Base-by-base conservation (phyloP, 2,888 invertebrate genomes). In the Camponotus fellah region DNA sequence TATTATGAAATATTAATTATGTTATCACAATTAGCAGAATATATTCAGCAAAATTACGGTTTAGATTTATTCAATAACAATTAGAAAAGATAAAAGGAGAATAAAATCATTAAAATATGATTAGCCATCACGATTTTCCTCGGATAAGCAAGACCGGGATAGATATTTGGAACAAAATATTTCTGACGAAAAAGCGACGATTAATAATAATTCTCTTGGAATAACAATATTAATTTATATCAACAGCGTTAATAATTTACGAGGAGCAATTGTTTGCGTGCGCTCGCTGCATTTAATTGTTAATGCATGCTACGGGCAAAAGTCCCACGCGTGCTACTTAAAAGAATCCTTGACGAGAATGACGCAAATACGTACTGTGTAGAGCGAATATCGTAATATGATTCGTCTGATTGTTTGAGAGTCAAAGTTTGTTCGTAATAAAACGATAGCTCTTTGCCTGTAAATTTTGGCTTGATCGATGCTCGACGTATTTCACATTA, bases 301-400 rank as follows among this genome's bases (percentile, higher is more conserved):
- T 60, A 79, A 79, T 60, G 71, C 60, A 60, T 21, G 69, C 60
- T 60, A 56, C 21, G 71, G 32, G 21, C 58, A 79, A 79, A 79
- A 79, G 60, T 60, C 34, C 26, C 71, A 60, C 71, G 79, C 58
- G 71, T 21, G 71, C 34, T 79, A 49, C 69, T 79, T 79, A 69
- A 79, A 71, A 34, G 76, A 68, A 84, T 84, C 84, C 58, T 79
- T 71, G 72, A 43, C 71, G 17, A 17, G 60, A 58, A 65, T 85
- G 85, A 86, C 86, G 85, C 71, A 80, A 60, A 43, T 62, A 80
- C 26, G 26, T 62, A 80, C 26, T n/a, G 32, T 17, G 68, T 21
- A 12, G 32, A 58, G 40, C 32, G 65, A 49, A 62, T 58, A 32
- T 84, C 80, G n/a, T 58, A 32, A 46, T 75, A 81, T 75, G 79